These are phyloP conservation scores for Lophotis ruficrista DNA, from an alignment of 2,113 vertebrate genomes.

Conservation along the genomic window DNA sequence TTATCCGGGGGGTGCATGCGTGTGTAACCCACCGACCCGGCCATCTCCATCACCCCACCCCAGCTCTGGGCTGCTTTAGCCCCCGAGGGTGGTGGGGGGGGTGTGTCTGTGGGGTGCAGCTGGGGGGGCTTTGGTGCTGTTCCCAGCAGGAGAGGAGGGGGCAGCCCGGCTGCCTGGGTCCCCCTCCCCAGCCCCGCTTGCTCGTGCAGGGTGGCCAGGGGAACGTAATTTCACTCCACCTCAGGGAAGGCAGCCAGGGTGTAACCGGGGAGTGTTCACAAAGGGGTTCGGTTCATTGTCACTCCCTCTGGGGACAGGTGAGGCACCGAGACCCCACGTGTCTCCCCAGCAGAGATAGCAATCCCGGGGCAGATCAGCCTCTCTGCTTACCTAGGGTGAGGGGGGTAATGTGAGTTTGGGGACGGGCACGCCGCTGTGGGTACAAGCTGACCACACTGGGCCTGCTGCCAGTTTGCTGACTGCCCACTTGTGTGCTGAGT, in stretches of 20 bases:
- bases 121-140: background rate
- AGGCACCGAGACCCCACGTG: background rate
- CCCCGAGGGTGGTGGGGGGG: too few relatives aligned
- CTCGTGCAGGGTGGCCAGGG: background rate
- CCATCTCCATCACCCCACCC: background rate
- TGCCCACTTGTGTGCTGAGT: background rate
- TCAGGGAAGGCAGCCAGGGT: background rate
- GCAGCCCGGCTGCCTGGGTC: background rate
- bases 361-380: background rate
- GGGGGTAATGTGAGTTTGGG: background rate
- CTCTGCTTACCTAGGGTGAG: background rate
- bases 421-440: background rate
- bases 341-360: background rate
- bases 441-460: background rate
- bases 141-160: background rate
- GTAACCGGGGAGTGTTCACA: accelerated
- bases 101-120: background rate
- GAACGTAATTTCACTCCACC: background rate
- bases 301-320: background rate
- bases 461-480: background rate
- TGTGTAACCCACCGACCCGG: background rate
- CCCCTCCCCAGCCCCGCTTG: background rate
- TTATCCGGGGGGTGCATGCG: accelerated
- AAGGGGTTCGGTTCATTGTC: background rate
- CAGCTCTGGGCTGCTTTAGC: background rate